These are phyloP conservation scores for Mythimna lalbum DNA, from an alignment of 2,888 invertebrate genomes.

Conservation along the genomic window DNA sequence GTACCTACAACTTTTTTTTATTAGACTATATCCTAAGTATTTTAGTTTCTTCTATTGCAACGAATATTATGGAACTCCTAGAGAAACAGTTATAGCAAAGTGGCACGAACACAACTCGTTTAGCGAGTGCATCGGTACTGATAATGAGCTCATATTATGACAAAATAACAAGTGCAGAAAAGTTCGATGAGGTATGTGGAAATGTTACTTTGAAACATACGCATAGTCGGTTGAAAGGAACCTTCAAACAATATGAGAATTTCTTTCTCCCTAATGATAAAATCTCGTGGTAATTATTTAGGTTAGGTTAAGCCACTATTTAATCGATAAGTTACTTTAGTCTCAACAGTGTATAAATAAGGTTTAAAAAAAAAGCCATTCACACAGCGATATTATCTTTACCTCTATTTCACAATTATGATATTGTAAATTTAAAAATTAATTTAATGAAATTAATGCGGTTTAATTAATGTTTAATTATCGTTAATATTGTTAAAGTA, in stretches of 20 bases:
- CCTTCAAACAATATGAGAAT: background rate
- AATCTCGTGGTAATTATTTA: background rate
- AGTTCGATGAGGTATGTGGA: background rate
- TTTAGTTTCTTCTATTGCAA: background rate
- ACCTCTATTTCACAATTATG: no score
- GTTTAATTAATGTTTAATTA: background rate
- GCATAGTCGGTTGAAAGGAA: background rate
- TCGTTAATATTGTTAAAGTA: background rate
- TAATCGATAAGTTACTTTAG: background rate
- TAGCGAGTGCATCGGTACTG: background rate
- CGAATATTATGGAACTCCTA: background rate
- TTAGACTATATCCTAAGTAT: background rate
- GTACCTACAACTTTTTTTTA: no score
- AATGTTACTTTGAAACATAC: background rate
- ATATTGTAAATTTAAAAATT: no score
- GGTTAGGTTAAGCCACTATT: background rate
- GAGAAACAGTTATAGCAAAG: slow-evolving; percentile 13
- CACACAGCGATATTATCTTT: background rate
- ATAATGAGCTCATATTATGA: background rate
- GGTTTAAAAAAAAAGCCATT: background rate
- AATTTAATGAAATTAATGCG: background rate
- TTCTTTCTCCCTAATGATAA: background rate
- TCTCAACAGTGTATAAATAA: no score
- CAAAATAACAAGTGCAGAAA: slow-evolving; percentile 5
- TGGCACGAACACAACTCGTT: slow-evolving; percentile 23